Conservation (phyloP, 2,888 invertebrate species). For the Agriopis marginaria region DNA sequence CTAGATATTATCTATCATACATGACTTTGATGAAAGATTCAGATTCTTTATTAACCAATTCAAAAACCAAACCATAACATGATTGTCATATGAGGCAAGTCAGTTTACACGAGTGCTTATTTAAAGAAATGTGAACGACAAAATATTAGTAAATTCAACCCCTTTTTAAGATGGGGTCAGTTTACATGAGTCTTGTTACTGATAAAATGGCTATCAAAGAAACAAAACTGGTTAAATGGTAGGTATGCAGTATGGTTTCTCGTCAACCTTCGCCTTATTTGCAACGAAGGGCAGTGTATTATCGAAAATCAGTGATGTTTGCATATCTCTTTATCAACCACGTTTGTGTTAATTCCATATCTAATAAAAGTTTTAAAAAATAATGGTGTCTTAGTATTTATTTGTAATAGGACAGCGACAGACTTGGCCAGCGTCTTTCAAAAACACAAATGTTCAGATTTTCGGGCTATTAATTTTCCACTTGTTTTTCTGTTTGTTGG, state of each 20-base stretch:
- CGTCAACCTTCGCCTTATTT: constrained; percentile 27
- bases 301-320: constrained; percentile 3
- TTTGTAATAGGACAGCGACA: background rate
- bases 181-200: background rate
- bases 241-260: constrained; percentile 2
- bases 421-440: background rate
- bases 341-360: background rate
- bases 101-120: no score
- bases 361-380: background rate
- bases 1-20: no score
- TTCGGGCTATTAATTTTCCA: background rate
- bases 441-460: background rate
- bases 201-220: background rate
- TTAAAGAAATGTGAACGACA: no score
- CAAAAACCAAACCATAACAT: no score
- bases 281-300: constrained; percentile 20
- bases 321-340: constrained; percentile 11
- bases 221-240: constrained; percentile 7
- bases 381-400: background rate
- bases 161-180: background rate
- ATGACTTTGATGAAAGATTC: no score
- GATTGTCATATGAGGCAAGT: no score
- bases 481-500: background rate
- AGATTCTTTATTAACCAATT: no score
- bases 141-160: no score